Evolutionary conservation across 2,797 vertebrate genomes (phyloP).

Genomic region (Coracias cyanogaster): DNA sequence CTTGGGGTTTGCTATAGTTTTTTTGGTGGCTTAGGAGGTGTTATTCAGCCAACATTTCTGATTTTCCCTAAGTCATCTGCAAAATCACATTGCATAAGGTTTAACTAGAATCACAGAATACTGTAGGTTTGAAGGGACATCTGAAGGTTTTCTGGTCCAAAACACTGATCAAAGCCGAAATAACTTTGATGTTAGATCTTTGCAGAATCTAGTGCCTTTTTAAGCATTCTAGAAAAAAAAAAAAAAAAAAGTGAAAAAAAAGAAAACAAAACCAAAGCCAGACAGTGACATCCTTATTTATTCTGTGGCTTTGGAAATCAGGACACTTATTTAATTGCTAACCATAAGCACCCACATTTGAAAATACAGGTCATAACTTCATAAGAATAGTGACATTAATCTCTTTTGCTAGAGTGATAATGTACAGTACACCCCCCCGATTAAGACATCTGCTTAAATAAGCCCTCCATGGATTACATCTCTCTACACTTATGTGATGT

Average conservation of each 20-base stretch:
- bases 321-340: slow-evolving; percentile 55
- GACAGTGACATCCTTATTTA: background rate
- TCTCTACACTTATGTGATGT: background rate
- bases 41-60: background rate
- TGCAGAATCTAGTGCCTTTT: background rate
- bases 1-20: background rate
- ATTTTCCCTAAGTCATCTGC: background rate
- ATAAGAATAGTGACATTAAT: slow-evolving; percentile 33
- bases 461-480: background rate
- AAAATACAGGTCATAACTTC: slow-evolving; percentile 48
- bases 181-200: background rate
- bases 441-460: slow-evolving; percentile 49
- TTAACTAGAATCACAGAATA: background rate
- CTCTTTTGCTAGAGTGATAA: slow-evolving; percentile 40
- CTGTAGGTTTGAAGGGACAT: background rate
- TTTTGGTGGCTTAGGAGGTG: background rate
- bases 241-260: background rate
- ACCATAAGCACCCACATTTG: slow-evolving; percentile 13
- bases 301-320: slow-evolving; percentile 31
- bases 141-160: background rate
- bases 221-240: background rate
- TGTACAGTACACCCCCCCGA: slow-evolving; percentile 36
- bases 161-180: background rate
- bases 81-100: background rate
- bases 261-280: background rate